phyloP scores from a whole-genome alignment of 1,140 invertebrate genomes.

The Pseudomyrmex gracilis region DNA sequence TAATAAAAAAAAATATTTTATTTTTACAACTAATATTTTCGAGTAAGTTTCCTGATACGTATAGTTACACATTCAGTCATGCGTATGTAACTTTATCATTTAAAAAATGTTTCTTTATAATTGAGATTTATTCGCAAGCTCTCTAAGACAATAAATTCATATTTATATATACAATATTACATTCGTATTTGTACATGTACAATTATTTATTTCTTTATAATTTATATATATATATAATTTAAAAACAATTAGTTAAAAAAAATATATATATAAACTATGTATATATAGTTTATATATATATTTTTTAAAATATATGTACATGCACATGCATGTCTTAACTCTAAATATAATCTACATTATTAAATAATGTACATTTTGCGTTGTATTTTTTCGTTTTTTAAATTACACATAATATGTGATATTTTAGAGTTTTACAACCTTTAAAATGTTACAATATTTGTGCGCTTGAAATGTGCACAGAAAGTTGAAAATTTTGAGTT shows the following conservation, averaged over 20 bases:
- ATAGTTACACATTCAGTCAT: constrained; percentile 30
- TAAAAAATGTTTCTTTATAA: constrained; percentile 45
- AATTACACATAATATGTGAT: neutral
- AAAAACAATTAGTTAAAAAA: no score
- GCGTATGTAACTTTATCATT: neutral
- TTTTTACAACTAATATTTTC: no score
- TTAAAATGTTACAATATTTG: constrained; percentile 28
- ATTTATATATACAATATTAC: constrained; percentile 40
- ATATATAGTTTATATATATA: no score
- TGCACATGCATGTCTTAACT: neutral
- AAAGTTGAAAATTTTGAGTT: no score
- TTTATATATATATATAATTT: no score
- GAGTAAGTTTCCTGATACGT: no score
- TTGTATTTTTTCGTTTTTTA: constrained; percentile 10
- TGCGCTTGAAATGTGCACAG: constrained; percentile 4
- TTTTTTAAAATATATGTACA: constrained; percentile 51
- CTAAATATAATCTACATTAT: neutral
- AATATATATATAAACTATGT: no score
- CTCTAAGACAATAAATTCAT: constrained; percentile 54
- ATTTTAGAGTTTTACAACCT: constrained; percentile 31
- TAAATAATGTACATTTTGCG: constrained; percentile 6
- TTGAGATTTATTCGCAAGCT: constrained; percentile 58
- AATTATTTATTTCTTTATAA: constrained; percentile 30
- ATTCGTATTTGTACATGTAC: constrained; percentile 51
- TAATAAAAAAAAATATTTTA: no score